Evolutionary conservation across 2,113 vertebrate genomes (phyloP).

Genomic region (Anoplopoma fimbria): DNA sequence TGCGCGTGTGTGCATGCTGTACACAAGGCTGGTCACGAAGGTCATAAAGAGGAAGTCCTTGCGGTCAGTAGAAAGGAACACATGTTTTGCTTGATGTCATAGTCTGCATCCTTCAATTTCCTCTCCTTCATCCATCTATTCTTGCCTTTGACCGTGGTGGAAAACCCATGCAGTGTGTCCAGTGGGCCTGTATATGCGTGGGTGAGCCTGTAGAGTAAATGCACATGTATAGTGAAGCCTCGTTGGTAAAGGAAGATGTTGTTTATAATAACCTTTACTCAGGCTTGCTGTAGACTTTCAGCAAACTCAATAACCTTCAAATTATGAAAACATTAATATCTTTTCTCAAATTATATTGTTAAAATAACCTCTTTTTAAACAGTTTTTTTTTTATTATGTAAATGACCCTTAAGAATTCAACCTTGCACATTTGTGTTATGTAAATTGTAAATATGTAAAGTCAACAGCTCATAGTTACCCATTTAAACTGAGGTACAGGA

Average conservation of each 20-base stretch:
- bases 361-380: background rate
- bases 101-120: conserved; percentile 61
- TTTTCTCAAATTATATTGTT: background rate
- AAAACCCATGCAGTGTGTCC: conserved; percentile 53
- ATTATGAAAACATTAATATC: background rate
- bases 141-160: conserved; percentile 54
- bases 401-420: background rate
- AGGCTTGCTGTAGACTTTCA: background rate
- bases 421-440: background rate
- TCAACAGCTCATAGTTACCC: background rate
- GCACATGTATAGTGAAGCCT: conserved; percentile 23
- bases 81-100: conserved; percentile 65
- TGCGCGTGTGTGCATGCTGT: conserved; percentile 21
- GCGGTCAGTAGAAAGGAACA: conserved; percentile 63
- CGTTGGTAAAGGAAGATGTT: background rate
- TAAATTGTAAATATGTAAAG: background rate
- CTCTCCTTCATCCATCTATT: conserved; percentile 66
- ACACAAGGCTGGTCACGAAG: conserved; percentile 54
- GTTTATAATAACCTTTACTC: conserved; percentile 1
- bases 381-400: background rate
- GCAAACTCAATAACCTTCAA: background rate
- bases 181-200: conserved; percentile 48
- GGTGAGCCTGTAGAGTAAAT: conserved; percentile 25
- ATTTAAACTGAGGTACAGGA: background rate
- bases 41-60: conserved; percentile 72